These are phyloP conservation scores for Psophia crepitans DNA, from an alignment of 2,113 vertebrate genomes.

Conservation along the genomic window DNA sequence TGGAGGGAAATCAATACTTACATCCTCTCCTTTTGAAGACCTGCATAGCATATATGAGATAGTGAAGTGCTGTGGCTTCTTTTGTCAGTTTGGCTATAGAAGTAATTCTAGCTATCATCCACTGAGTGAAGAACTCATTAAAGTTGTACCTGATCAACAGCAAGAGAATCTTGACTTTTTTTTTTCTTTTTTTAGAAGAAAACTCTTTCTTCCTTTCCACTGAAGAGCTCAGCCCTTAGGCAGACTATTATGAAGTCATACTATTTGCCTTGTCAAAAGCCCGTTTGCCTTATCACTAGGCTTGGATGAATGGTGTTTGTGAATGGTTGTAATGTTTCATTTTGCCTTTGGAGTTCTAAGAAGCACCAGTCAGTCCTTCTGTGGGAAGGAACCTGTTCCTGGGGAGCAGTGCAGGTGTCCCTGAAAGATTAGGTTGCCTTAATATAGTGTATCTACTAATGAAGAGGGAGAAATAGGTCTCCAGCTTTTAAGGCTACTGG, in stretches of 20 bases:
- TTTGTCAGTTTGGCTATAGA: not conserved
- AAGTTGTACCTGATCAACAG: not conserved
- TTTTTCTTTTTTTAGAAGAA: not conserved
- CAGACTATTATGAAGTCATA: rapidly evolving
- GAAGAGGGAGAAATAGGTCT: not conserved
- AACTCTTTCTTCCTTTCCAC: not conserved
- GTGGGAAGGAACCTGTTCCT: not conserved
- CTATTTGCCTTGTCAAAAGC: no score
- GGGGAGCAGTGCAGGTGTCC: not conserved
- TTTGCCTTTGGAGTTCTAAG: not conserved
- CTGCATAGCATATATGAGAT: not conserved
- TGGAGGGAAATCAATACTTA: not conserved
- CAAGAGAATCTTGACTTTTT: not conserved
- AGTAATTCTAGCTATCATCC: not conserved
- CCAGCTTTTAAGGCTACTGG: not conserved
- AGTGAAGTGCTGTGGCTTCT: not conserved
- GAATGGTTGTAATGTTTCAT: not conserved
- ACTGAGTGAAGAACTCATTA: not conserved
- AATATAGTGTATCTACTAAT: not conserved
- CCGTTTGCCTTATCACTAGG: not conserved
- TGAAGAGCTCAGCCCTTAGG: not conserved
- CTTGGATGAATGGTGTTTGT: not conserved
- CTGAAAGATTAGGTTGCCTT: not conserved
- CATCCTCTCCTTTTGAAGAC: not conserved
- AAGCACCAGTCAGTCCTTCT: not conserved